Percentiles rank a stretch among this genome's conserved stretches.
Conservation (phyloP, 1,140 invertebrate genomes). For the Drosophila nigrodunni region DNA sequence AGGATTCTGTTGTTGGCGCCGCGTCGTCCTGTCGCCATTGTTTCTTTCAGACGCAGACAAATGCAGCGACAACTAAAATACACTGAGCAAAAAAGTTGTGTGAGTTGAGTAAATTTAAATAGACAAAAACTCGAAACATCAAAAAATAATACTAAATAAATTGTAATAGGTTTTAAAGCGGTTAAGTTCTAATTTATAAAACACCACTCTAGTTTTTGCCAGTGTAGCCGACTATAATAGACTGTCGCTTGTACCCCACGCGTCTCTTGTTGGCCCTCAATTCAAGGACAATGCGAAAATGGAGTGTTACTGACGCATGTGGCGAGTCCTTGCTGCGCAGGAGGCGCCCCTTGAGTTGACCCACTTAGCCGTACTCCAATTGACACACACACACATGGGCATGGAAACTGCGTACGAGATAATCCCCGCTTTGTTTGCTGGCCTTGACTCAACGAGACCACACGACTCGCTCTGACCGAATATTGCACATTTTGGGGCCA, state of each 20-base stretch:
- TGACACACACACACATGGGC: neutral
- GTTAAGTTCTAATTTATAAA: no score
- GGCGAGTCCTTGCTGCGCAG: constrained; percentile 23
- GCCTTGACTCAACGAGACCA: constrained; percentile 39
- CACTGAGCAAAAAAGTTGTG: no score
- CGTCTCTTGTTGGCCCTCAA: constrained; percentile 24
- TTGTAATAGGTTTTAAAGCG: no score
- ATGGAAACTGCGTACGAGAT: constrained; percentile 3
- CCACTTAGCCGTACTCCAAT: constrained; percentile 30
- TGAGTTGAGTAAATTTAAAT: no score
- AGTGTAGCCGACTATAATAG: constrained; percentile 3
- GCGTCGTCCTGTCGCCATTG: constrained; percentile 75
- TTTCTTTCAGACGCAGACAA: constrained; percentile 39
- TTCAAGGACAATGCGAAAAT: constrained; percentile 62
- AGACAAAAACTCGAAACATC: no score
- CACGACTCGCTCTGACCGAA: constrained; percentile 8
- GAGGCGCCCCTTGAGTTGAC: constrained; percentile 24
- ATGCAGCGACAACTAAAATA: constrained; percentile 43
- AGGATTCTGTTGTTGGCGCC: constrained; percentile 58
- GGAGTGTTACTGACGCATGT: constrained; percentile 48
- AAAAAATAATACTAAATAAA: no score
- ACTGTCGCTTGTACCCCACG: constrained; percentile 47
- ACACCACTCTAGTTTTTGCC: no score
- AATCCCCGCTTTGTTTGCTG: constrained; percentile 1
- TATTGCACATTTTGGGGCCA: constrained; percentile 25